phyloP scores from a whole-genome alignment of 2,797 vertebrate species.

The Chromis chromis region DNA sequence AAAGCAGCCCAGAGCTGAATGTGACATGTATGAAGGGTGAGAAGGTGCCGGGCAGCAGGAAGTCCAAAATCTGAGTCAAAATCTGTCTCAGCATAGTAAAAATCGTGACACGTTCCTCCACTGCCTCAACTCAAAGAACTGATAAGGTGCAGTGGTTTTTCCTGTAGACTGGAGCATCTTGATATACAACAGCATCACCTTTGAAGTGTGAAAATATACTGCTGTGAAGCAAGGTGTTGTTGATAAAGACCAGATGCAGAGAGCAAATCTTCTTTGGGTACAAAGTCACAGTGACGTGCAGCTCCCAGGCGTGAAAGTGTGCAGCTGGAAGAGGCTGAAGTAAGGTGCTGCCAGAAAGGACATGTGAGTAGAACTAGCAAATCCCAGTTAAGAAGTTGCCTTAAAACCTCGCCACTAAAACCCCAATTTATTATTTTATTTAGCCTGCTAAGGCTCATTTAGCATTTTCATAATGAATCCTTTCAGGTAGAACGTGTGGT shows the following conservation, averaged over 20 bases:
- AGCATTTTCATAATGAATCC: no score
- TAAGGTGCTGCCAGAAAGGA: neutral
- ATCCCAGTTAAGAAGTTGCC: neutral
- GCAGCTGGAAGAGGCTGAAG: constrained; percentile 1
- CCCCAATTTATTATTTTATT: neutral
- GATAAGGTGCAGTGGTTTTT: neutral
- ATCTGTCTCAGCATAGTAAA: neutral
- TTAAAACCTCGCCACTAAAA: neutral
- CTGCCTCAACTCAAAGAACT: neutral
- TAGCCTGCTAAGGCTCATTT: neutral
- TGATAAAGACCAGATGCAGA: constrained; percentile 15
- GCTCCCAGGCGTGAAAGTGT: constrained; percentile 9
- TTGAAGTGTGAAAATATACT: constrained; percentile 14
- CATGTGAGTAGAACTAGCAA: neutral
- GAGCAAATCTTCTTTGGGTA: constrained; percentile 13
- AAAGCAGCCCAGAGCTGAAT: constrained; percentile 9
- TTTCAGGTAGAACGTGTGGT: no score
- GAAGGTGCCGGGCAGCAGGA: neutral
- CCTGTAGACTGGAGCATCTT: constrained; percentile 7
- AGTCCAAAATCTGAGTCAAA: neutral
- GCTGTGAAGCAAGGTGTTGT: constrained; percentile 9
- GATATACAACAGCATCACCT: neutral
- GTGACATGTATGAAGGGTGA: neutral
- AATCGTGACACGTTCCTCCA: neutral
- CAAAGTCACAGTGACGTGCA: neutral